These are phyloP conservation scores for Coilia nasus DNA, from an alignment of 2,797 vertebrate species.

Conservation along the genomic window DNA sequence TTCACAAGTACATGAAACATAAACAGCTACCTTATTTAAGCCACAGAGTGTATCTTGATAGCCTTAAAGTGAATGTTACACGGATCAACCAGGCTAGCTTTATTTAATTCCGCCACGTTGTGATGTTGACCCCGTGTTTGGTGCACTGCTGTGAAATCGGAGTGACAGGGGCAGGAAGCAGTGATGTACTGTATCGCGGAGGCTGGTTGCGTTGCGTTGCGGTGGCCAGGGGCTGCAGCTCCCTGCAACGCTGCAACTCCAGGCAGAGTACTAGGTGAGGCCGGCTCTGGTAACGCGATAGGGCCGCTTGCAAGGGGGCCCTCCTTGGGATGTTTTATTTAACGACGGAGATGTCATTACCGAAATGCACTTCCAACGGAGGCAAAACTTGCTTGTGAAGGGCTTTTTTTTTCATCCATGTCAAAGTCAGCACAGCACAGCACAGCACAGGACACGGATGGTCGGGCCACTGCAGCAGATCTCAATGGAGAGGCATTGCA, in stretches of 20 bases:
- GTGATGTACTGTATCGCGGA: background rate
- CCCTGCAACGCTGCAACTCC: slow-evolving; percentile 13
- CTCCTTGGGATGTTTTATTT: slow-evolving; percentile 73
- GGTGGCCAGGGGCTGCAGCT: background rate
- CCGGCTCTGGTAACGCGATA: slow-evolving; percentile 71
- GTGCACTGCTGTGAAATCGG: background rate
- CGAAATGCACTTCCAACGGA: slow-evolving; percentile 57
- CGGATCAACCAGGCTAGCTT: background rate
- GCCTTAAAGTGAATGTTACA: background rate
- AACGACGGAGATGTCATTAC: slow-evolving; percentile 76
- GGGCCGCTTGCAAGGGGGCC: slow-evolving; percentile 73
- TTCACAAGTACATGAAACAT: too few species aligned
- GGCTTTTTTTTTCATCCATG: slow-evolving; percentile 62
- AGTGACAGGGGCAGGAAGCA: background rate
- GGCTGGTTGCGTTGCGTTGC: background rate
- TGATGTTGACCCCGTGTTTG: background rate
- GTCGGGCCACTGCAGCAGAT: background rate
- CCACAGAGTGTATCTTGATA: background rate
- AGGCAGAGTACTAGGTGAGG: background rate
- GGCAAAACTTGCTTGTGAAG: slow-evolving; percentile 65
- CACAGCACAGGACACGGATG: slow-evolving; percentile 49
- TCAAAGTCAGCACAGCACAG: slow-evolving; percentile 64
- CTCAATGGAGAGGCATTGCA: background rate
- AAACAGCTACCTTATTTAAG: too few species aligned
- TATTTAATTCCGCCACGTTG: background rate